Evolutionary conservation across 2,888 invertebrate species (phyloP), one percentile per base, ranked within the genome.

Genomic region (Eupsilia transversa): DNA sequence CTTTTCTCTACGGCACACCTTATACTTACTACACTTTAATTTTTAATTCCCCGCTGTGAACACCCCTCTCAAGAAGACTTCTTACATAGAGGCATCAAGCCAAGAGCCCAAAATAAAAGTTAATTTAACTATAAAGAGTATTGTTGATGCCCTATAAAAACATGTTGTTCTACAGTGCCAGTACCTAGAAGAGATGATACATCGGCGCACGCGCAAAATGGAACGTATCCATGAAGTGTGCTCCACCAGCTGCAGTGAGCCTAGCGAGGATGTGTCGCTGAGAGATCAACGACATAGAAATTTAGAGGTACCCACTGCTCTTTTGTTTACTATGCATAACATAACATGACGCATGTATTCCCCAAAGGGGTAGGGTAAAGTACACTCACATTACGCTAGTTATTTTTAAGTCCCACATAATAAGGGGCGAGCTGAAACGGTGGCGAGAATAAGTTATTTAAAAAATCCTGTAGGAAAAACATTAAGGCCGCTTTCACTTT

Each of bases 251-350:
- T 96, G 98, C 89, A 98, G 98, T 89, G 98, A 98, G 83, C 98
- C 98, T 64, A 98, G 98, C 80, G 98, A 98, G 94, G 98, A 98
- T 91, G 97, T 98, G 54, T 98, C 98, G 0, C 96, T 97, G 6
- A 92, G 97, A 57, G 97, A 96, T 79, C 93, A 92, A 67, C 87
- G 88, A 65, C 86, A 88, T 7, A 79, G 68, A 7, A 54, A 86
- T 38, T 41, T 87, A 0, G 86, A 90, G 89, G 91, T 91, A 46
- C 9, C 9, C 17, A 6, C 30, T 17, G 5, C 12, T 38, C 27
- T 20, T 65, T 65, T n/a, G 7, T 64, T 46, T n/a, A 17, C 10
- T 35, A 20, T 17, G 5, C 6, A 20, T 30, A 30, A 5, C 3
- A 38, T 20, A 41, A 27, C 38, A 61, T 17, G 17, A n/a, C n/a